Evolutionary conservation across 2,888 invertebrate genomes (phyloP), one percentile per base, ranked within the genome.

Genomic region (Nebria brevicollis): DNA sequence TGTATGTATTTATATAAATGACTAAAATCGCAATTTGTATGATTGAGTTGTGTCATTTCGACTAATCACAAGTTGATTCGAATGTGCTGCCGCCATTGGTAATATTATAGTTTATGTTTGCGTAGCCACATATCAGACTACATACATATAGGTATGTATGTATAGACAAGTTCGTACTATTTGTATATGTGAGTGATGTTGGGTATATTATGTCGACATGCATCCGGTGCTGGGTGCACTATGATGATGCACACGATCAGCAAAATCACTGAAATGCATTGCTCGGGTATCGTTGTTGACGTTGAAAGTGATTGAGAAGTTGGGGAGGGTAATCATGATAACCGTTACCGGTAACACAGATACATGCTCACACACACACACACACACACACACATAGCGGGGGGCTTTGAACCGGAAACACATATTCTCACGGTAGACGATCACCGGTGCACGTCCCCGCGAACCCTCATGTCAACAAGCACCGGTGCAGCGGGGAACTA

Each of bases 401-500:
- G 34, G 70, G 13, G 70, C 34, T 70, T 34, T 70, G 70, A 70
- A 73, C 73, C 41, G 73, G 73, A 73, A 73, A 41, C 43, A 73
- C 41, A 26, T 68, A 73, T 73, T 73, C 73, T 73, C 73, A 73
- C 73, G 73, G 73, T 73, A 73, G 73, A 73, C 43, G 73, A 41
- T 43, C 73, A 73, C 41, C 26, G 73, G 15, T 26, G 42, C 54
- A 54, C 54, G 54, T 54, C 54, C 54, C 54, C 54, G 54, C 54
- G 4, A 5, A 54, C 54, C 2, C 73, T 42, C 73, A 34, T 73
- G 73, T 73, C 73, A 43, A 73, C 73, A 41, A 41, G 26, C 54
- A 54, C 2, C 8, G 54, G 54, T 13, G 54, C 13, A 13, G 54
- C 6, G 54, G 54, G 54, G 54, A 6, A 54, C 4, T 13, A 54